phyloP scores from a whole-genome alignment of 2,113 vertebrate species.

The Apeltes quadracus region DNA sequence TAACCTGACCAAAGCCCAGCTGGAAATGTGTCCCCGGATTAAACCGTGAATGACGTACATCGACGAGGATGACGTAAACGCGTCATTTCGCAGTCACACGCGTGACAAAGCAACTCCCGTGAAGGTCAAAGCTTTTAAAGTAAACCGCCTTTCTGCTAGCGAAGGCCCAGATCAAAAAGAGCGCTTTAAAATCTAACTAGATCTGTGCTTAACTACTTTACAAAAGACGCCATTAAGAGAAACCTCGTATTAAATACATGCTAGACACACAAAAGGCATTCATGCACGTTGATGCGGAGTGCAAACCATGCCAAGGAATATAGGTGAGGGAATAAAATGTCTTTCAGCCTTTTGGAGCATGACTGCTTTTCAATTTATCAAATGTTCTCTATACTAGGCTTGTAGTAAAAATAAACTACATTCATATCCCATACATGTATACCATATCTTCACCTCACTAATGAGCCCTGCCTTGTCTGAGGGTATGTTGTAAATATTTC shows the following conservation, averaged over 20 bases:
- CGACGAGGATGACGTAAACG: neutral
- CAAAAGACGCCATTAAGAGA: neutral
- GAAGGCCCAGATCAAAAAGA: neutral
- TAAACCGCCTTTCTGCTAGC: neutral
- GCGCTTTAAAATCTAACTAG: neutral
- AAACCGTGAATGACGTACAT: neutral
- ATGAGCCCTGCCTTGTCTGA: neutral
- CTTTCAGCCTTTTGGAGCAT: neutral
- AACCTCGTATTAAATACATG: neutral
- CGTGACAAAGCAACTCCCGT: neutral
- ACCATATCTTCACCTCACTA: neutral
- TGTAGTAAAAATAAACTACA: neutral
- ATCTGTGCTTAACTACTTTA: neutral
- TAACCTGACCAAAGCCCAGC: constrained; percentile 27
- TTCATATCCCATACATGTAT: neutral
- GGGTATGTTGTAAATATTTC: neutral
- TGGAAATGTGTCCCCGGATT: neutral
- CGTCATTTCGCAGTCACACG: neutral
- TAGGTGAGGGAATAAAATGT: neutral
- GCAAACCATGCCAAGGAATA: neutral
- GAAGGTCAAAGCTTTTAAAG: neutral
- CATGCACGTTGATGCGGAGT: neutral
- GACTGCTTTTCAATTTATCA: neutral
- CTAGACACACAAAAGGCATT: neutral
- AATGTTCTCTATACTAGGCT: neutral